These are phyloP conservation scores for Achatina immaculata DNA, from an alignment of 1,140 invertebrate species.

Conservation along the genomic window DNA sequence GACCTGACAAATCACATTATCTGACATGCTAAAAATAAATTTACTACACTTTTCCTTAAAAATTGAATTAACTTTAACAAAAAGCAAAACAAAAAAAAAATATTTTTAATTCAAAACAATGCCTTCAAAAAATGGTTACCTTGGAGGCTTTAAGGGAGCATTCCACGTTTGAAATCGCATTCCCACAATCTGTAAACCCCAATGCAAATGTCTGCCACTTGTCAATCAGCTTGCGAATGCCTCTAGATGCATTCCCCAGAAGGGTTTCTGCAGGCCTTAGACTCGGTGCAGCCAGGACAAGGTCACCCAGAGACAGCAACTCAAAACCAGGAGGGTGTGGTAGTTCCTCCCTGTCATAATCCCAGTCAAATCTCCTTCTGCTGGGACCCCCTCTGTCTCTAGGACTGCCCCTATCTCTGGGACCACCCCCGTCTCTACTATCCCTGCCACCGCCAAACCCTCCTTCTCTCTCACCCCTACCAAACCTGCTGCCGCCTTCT, in stretches of 20 bases:
- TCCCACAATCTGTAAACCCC: conserved; percentile 15
- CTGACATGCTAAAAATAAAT: neutral
- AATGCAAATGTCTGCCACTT: conserved; percentile 14
- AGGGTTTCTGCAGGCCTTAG: neutral
- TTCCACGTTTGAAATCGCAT: conserved; percentile 3
- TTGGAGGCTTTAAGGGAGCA: conserved; percentile 24
- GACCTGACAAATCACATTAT: neutral
- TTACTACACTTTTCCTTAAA: neutral
- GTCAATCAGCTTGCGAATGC: neutral
- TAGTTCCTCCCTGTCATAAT: neutral
- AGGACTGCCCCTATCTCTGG: neutral
- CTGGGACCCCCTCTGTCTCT: neutral
- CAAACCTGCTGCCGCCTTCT: neutral
- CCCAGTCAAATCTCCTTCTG: neutral
- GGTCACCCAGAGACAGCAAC: neutral
- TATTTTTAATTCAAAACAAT: neutral
- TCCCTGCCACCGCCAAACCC: neutral
- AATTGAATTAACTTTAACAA: neutral
- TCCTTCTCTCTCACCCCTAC: neutral
- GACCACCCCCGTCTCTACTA: neutral
- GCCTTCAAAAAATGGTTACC: neutral
- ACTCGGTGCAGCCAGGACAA: neutral
- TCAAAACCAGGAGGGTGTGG: neutral
- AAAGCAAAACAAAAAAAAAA: neutral
- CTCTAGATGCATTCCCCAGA: neutral